phyloP scores from a whole-genome alignment of 2,113 vertebrate genomes.

The Galbula dea region DNA sequence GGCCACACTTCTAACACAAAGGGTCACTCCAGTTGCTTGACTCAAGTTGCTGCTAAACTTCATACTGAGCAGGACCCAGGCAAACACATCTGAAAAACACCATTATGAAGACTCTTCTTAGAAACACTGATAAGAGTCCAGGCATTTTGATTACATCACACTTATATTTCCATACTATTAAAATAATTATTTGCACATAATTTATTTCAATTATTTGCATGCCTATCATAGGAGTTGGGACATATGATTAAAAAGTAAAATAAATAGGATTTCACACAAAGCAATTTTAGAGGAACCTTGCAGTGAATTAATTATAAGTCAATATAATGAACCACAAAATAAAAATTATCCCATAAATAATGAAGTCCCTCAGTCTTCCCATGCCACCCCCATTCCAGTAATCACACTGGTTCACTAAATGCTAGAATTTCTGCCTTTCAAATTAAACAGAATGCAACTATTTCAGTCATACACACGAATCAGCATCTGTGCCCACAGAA shows the following conservation, averaged over 20 bases:
- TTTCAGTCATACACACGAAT: not conserved
- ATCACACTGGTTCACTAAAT: not conserved
- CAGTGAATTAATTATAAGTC: slow-evolving; percentile 15
- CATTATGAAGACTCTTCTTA: not conserved
- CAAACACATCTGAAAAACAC: not conserved
- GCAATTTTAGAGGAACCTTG: not conserved
- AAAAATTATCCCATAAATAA: slow-evolving; percentile 4
- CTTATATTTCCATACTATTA: not conserved
- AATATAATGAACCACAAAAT: not conserved
- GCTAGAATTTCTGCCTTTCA: not conserved
- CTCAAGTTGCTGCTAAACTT: not conserved
- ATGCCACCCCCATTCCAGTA: not conserved
- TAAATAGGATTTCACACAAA: slow-evolving; percentile 3
- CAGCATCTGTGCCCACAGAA: not conserved
- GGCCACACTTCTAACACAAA: accelerated
- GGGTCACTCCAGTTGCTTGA: not conserved
- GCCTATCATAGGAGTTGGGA: not conserved
- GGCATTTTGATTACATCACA: not conserved
- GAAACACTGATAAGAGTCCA: not conserved
- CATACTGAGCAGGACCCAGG: accelerated
- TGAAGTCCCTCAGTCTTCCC: not conserved
- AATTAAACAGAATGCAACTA: not conserved
- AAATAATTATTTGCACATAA: not conserved
- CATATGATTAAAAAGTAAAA: not conserved
- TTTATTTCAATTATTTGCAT: slow-evolving; percentile 25